A percentile compares a stretch with the other conserved stretches of the same genome.
phyloP scores from a whole-genome alignment of 2,113 vertebrate genomes.

The Boulengeromyrus knoepffleri region DNA sequence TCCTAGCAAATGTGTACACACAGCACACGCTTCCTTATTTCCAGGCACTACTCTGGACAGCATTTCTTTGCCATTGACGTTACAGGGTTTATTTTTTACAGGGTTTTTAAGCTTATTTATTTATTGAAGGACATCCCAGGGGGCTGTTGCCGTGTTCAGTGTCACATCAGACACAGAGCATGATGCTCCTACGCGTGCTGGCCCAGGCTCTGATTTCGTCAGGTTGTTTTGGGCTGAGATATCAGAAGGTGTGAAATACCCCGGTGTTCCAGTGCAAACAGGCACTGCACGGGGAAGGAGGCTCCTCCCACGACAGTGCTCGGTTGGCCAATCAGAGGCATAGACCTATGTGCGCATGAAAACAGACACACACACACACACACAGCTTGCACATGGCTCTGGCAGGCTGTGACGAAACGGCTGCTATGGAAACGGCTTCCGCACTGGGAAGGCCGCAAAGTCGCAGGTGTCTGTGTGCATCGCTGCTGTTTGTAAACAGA shows the following conservation, averaged over 20 bases:
- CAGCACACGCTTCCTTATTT: neutral
- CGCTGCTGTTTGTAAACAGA: conserved; percentile 12
- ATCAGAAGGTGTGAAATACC: conserved; percentile 56
- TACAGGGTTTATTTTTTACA: neutral
- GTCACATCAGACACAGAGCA: neutral
- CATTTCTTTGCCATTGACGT: neutral
- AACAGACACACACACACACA: neutral
- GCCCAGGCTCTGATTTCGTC: conserved; percentile 30
- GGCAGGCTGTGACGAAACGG: neutral
- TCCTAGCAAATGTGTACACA: neutral
- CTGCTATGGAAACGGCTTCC: neutral
- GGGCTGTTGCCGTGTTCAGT: neutral
- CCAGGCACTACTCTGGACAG: neutral
- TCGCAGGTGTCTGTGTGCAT: neutral
- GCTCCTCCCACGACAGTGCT: neutral
- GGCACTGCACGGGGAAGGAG: conserved; percentile 24
- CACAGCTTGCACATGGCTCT: neutral
- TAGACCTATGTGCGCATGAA: conserved; percentile 1
- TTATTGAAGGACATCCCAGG: neutral
- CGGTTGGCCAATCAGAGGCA: neutral
- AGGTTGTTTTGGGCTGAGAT: conserved; percentile 33
- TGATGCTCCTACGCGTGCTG: neutral
- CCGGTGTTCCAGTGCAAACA: conserved; percentile 47
- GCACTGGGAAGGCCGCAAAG: neutral
- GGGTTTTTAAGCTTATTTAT: neutral